Conservation (phyloP, 1,140 invertebrate genomes). For the Zophobas atratus region DNA sequence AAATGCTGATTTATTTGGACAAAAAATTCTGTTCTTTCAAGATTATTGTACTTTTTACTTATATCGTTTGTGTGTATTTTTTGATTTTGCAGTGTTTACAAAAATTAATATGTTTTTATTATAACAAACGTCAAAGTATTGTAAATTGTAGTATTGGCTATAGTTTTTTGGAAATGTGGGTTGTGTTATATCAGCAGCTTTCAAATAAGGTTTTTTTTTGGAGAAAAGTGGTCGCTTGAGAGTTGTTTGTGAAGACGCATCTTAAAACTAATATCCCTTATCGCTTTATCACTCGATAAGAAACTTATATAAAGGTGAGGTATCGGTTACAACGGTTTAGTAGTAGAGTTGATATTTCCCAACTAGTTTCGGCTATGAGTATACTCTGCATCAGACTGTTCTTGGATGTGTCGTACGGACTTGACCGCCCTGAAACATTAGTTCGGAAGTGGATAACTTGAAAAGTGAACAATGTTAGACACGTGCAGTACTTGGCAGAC, state of each 20-base stretch:
- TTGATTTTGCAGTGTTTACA: no score
- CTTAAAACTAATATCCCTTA: constrained; percentile 22
- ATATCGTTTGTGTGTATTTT: no score
- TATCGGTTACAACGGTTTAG: constrained; percentile 29
- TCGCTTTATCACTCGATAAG: constrained; percentile 37
- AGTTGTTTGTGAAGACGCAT: background rate
- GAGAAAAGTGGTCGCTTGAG: background rate
- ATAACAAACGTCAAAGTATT: no score
- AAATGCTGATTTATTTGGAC: no score
- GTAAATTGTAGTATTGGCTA: no score
- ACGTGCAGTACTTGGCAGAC: constrained; percentile 14
- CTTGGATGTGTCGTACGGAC: constrained; percentile 41
- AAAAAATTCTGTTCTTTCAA: no score
- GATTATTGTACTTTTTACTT: no score
- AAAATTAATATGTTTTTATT: no score
- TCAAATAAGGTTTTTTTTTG: no score
- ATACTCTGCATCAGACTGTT: constrained; percentile 16
- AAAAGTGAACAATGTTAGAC: constrained; percentile 28
- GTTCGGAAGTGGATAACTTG: constrained; percentile 50
- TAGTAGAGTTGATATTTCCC: constrained; percentile 33
- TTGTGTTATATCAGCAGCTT: no score
- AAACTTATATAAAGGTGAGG: constrained; percentile 38
- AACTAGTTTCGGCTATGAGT: constrained; percentile 45
- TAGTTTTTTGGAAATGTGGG: no score
- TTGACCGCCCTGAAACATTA: constrained; percentile 37